phyloP scores from a whole-genome alignment of 2,797 vertebrate genomes.

The Chiloscyllium punctatum region DNA sequence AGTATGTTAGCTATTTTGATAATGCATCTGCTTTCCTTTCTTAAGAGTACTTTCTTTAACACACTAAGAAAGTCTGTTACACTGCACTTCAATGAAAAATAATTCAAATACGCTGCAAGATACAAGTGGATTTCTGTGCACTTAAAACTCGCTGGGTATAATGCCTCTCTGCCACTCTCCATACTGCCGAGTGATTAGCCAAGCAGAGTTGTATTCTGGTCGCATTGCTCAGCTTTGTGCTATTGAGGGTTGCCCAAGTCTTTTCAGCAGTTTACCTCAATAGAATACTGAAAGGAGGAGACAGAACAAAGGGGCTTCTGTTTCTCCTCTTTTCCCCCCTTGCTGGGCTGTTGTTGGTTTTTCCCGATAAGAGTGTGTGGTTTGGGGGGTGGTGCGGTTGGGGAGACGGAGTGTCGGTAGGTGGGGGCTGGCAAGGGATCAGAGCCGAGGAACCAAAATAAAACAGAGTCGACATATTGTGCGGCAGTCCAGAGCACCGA shows the following conservation, averaged over 20 bases:
- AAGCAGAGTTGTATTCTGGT: conserved; percentile 49
- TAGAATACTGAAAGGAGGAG: conserved; percentile 72
- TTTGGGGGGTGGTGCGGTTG: conserved; percentile 38
- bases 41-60: not conserved
- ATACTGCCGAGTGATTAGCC: conserved; percentile 49
- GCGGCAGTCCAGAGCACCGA: conserved; percentile 70
- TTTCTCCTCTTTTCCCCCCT: conserved; percentile 75
- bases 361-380: conserved; percentile 59
- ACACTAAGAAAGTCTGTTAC: not conserved
- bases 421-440: conserved; percentile 53
- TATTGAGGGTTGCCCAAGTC: conserved; percentile 56
- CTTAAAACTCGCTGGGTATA: not conserved
- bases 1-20: not conserved
- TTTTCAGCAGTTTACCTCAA: conserved; percentile 75
- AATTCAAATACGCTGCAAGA: too few species aligned
- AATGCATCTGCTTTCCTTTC: not conserved
- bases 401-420: conserved; percentile 51
- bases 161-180: not conserved
- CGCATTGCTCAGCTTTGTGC: conserved; percentile 52
- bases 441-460: conserved; percentile 65
- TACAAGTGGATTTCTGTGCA: not conserved
- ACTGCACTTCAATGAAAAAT: not conserved
- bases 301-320: conserved; percentile 88
- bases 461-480: conserved; percentile 69
- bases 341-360: conserved; percentile 80